These are phyloP conservation scores for Dipodomys merriami DNA, from an alignment of 2,113 vertebrate species.

Conservation along the genomic window DNA sequence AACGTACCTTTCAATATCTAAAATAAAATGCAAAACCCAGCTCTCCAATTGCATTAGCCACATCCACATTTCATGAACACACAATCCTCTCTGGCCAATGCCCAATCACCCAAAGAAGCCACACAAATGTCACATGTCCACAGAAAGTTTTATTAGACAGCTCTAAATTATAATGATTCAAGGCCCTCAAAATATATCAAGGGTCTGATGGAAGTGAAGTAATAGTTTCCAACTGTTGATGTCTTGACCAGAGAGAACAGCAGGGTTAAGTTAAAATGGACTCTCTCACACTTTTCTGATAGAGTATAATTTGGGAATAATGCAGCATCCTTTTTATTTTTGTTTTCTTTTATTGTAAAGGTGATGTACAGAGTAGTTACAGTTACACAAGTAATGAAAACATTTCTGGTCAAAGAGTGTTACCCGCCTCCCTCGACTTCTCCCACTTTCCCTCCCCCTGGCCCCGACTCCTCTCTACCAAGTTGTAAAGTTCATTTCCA, in stretches of 20 bases:
- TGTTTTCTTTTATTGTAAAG: no score
- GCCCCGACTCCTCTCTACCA: no score
- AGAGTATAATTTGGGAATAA: not conserved
- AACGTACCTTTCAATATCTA: not conserved
- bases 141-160: not conserved
- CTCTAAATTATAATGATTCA: no score
- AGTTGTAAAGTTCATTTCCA: no score
- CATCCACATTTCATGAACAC: not conserved
- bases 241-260: not conserved
- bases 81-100: not conserved
- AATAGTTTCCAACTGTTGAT: not conserved
- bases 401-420: no score
- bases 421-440: no score
- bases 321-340: no score
- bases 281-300: not conserved
- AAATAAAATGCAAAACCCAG: not conserved
- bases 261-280: not conserved
- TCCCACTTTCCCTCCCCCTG: no score
- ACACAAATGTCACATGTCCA: not conserved
- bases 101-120: not conserved
- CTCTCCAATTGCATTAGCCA: not conserved
- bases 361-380: no score
- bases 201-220: not conserved
- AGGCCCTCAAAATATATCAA: not conserved
- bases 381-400: no score